phyloP scores from a whole-genome alignment of 2,888 invertebrate species.

The Sceliomorpha sp. region DNA sequence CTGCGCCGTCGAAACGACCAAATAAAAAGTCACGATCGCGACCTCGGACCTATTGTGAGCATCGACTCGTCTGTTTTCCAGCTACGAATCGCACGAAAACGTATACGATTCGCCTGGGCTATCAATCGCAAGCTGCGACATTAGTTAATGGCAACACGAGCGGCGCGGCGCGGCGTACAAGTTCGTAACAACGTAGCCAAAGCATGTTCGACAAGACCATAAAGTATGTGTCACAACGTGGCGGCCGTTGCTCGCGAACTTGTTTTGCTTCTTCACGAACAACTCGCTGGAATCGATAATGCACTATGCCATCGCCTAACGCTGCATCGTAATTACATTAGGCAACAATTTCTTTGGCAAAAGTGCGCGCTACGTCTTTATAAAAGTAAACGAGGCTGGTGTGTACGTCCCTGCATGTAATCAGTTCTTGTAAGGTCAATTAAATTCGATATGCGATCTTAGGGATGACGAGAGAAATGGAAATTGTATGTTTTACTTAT shows the following conservation, averaged over 20 bases:
- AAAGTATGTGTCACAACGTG: conserved; percentile 67
- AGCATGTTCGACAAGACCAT: conserved; percentile 70
- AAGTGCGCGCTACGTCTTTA: too few species aligned
- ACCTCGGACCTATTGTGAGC: conserved; percentile 24
- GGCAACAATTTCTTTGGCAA: conserved; percentile 2
- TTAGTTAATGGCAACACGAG: conserved; percentile 71
- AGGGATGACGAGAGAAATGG: too few species aligned
- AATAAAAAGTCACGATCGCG: conserved; percentile 25
- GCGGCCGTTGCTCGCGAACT: conserved; percentile 26
- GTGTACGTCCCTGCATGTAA: too few species aligned
- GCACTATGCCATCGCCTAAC: conserved; percentile 20
- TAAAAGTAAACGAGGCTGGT: too few species aligned
- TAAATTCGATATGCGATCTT: too few species aligned
- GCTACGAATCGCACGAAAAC: conserved; percentile 27
- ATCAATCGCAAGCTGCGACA: conserved; percentile 63
- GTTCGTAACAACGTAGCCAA: conserved; percentile 66
- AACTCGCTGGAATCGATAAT: conserved; percentile 32
- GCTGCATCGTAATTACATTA: conserved; percentile 17
- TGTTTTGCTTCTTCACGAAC: conserved; percentile 34
- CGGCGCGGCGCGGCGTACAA: conserved; percentile 67
- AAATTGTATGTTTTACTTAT: too few species aligned
- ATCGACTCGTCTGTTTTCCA: conserved; percentile 36
- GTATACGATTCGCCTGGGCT: conserved; percentile 28
- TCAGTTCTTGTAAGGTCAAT: too few species aligned
- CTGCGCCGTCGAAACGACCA: background rate